Conservation (phyloP, 2,797 vertebrate species). For the Mergus octosetaceus region DNA sequence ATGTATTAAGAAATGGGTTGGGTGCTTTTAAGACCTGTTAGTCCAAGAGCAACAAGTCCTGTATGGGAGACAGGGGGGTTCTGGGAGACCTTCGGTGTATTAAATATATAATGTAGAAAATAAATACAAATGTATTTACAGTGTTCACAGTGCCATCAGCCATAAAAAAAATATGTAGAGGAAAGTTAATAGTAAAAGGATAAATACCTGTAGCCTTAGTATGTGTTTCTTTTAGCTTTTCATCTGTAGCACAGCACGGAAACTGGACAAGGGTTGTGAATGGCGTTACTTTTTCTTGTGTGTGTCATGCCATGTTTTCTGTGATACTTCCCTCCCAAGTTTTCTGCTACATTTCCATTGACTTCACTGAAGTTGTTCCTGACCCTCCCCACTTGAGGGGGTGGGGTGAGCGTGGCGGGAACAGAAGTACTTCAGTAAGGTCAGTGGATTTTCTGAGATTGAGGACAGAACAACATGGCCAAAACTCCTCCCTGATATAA, state of each 20-base stretch:
- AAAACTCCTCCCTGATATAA: background rate
- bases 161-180: background rate
- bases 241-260: background rate
- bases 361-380: background rate
- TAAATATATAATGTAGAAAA: too few species aligned
- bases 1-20: background rate
- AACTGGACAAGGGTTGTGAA: background rate
- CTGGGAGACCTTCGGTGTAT: background rate
- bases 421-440: background rate
- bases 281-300: background rate
- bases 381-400: fast-evolving
- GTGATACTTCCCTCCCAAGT: background rate
- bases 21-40: background rate
- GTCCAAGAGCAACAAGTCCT: background rate
- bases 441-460: background rate
- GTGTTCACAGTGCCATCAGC: background rate
- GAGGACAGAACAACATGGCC: background rate
- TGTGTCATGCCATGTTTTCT: background rate
- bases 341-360: background rate
- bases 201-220: background rate
- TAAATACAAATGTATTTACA: too few species aligned
- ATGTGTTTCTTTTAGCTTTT: background rate
- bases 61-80: background rate
- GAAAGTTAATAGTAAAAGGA: background rate
- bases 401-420: background rate